Base-by-base conservation (phyloP, 2,113 vertebrate genomes). In the Tragelaphus imberbis region DNA sequence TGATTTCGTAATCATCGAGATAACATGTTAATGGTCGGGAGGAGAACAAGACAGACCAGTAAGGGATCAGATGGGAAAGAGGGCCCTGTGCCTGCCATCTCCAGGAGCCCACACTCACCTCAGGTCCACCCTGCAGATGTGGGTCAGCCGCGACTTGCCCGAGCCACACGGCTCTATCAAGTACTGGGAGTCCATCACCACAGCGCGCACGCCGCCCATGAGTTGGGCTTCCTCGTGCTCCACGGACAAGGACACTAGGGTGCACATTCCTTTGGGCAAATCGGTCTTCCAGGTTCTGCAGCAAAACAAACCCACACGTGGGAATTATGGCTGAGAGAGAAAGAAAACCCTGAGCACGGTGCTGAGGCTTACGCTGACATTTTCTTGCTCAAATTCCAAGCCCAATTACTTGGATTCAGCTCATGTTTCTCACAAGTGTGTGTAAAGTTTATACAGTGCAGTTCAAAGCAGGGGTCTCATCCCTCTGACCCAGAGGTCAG, bases 81-180 rank as follows among this genome's bases (percentile, higher is more conserved):
- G 23, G 44, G 23, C 28, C 17, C 11, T 6, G 2, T 0, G 6
- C 49, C 61, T 2, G 21, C 6, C 10, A 1, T 1, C 12, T 21
- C 3, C 23, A 28, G 77, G 56, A 3, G 17, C 0, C 19, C 4
- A 40, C 88, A 99, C 99, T 99, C 98, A 99, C 99, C 99, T 99
- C 8, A 99, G 98, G 98, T 99, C 99, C 87, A 98, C 98, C 98
- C 99, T 99, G 99, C 99, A 99, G 99, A 99, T 99, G 95, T 99
- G 99, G 44, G 99, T 99, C 82, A 99, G 99, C 95, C 99, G 99
- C 80, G 99, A 99, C 97, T 99, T 99, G 92, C 99, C 99, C 0
- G 99, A 99, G 63, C 99, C 99, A 21, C 99, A 99, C 0, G 99
- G 99, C 96, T 99, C 99, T 95, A 99, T 99, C 94, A 99, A 96